Percentiles rank a stretch among this genome's conserved stretches.
Evolutionary conservation across 1,140 invertebrate species (phyloP).

Genomic region (Solenopsis fugax): DNA sequence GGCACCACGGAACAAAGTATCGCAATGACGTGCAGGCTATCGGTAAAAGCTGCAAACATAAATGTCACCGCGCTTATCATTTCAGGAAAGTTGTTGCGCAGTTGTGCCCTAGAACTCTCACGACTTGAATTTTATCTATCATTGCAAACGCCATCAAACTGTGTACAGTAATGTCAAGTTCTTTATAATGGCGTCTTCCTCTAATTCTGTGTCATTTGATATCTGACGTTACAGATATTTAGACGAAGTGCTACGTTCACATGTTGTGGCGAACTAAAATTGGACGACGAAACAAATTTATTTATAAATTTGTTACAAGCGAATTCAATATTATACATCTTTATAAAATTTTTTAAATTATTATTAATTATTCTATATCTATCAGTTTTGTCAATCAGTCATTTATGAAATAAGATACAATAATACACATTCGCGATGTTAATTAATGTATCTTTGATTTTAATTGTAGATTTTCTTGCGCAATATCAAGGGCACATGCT

Average conservation of each 20-base stretch:
- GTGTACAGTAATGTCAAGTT: background rate
- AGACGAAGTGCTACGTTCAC: background rate
- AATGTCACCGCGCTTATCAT: slow-evolving; percentile 31
- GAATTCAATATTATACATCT: background rate
- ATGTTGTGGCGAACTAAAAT: background rate
- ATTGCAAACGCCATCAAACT: background rate
- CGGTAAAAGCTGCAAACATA: slow-evolving; percentile 66
- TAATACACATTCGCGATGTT: background rate
- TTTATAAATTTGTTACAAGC: background rate
- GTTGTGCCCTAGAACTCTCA: slow-evolving; percentile 5
- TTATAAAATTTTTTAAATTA: background rate
- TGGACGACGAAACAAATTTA: no score
- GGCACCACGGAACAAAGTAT: slow-evolving; percentile 66
- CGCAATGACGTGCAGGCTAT: slow-evolving; percentile 58
- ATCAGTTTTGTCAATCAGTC: background rate
- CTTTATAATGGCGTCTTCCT: slow-evolving; percentile 8
- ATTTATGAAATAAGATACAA: background rate
- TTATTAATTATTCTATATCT: background rate
- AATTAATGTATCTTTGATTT: background rate
- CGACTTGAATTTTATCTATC: slow-evolving; percentile 26
- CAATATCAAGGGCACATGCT: background rate
- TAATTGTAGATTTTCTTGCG: background rate
- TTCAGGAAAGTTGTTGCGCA: slow-evolving; percentile 18
- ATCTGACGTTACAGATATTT: background rate
- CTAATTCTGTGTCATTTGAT: background rate